A percentile compares a stretch with the other conserved stretches of the same genome.
Conservation (phyloP, 1,140 invertebrate genomes). For the silkworm (Bombyx mori) region DNA sequence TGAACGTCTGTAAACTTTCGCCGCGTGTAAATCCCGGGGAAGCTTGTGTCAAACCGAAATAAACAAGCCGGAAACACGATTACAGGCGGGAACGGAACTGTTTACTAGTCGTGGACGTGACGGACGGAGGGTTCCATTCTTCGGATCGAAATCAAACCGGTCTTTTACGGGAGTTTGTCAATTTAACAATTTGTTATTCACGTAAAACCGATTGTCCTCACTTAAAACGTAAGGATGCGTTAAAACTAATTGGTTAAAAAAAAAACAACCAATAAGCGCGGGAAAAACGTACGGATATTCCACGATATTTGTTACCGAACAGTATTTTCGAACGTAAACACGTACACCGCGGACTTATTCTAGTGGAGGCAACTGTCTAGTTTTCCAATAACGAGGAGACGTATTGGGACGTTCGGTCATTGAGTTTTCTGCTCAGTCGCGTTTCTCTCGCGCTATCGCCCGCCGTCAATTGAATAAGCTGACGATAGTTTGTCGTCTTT, state of each 20-base stretch:
- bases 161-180: conserved; percentile 26
- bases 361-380: conserved; percentile 54
- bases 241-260: neutral
- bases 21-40: conserved; percentile 18
- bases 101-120: conserved; percentile 49
- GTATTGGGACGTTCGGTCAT: conserved; percentile 54
- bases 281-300: conserved; percentile 23
- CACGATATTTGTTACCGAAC: conserved; percentile 37
- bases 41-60: conserved; percentile 32
- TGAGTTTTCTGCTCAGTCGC: conserved; percentile 58
- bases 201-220: conserved; percentile 5
- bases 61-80: conserved; percentile 36
- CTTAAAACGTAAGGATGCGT: neutral
- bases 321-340: conserved; percentile 46
- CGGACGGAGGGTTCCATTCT: conserved; percentile 17
- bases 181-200: conserved; percentile 18
- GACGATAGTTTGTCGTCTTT: too few species aligned
- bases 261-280: conserved; percentile 4
- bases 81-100: conserved; percentile 30
- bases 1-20: conserved; percentile 13
- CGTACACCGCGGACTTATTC: conserved; percentile 42
- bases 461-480: conserved; percentile 21
- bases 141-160: conserved; percentile 16
- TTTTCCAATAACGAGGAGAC: conserved; percentile 62
- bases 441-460: conserved; percentile 23